Evolutionary conservation across 2,113 vertebrate species (phyloP).

Genomic region (Cervus canadensis): DNA sequence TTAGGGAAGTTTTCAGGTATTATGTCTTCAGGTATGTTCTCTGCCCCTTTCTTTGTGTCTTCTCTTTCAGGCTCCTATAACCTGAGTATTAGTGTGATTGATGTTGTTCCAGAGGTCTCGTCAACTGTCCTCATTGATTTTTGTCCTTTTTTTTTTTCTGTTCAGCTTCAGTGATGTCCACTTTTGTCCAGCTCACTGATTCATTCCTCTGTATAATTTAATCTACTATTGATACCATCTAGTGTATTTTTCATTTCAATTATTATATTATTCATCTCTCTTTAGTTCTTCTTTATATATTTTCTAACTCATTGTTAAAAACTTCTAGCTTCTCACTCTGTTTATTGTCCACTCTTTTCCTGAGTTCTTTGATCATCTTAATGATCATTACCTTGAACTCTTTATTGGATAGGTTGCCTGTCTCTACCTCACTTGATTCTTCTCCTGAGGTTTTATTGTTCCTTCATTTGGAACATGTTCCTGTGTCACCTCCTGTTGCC

Average conservation of each 20-base stretch:
- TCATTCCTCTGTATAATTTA: not conserved
- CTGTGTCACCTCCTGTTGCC: not conserved
- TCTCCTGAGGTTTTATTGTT: not conserved
- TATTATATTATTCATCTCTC: not conserved
- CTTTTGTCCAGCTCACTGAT: not conserved
- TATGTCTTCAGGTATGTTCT: not conserved
- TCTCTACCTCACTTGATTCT: not conserved
- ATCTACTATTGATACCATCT: not conserved
- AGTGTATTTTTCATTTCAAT: not conserved
- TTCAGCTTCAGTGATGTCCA: not conserved
- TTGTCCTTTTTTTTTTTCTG: not conserved
- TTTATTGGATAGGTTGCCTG: not conserved
- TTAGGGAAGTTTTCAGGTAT: not conserved
- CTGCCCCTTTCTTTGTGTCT: not conserved
- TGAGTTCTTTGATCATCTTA: not conserved
- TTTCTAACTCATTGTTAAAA: not conserved
- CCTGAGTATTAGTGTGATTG: not conserved
- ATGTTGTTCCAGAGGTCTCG: not conserved
- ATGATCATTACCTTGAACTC: not conserved
- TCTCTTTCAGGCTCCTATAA: not conserved
- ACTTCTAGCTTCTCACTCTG: not conserved
- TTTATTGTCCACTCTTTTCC: not conserved
- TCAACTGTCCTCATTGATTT: not conserved
- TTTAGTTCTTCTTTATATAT: not conserved
- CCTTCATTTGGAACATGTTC: not conserved